These are phyloP conservation scores for Anoura caudifer DNA, from an alignment of 2,113 vertebrate genomes.

Conservation along the genomic window DNA sequence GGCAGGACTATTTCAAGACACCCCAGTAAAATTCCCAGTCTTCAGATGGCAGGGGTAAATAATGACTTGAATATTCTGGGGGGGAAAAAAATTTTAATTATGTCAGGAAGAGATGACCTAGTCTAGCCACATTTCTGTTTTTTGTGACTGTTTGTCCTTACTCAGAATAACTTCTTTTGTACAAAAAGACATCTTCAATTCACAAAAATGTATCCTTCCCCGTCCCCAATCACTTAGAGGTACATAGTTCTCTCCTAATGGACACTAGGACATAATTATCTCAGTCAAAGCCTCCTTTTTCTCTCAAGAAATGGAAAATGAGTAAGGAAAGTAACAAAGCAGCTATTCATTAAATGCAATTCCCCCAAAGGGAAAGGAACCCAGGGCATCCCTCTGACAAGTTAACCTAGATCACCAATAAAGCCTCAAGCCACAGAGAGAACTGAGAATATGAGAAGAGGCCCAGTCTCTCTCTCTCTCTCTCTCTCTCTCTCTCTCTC, in stretches of 20 bases:
- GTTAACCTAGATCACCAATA: background rate
- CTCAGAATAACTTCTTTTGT: background rate
- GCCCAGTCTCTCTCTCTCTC: background rate
- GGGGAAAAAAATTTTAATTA: background rate
- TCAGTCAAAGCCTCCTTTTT: conserved; percentile 12
- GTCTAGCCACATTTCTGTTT: background rate
- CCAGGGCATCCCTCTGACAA: conserved; percentile 24
- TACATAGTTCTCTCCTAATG: background rate
- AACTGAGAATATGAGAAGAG: background rate
- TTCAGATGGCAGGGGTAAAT: background rate
- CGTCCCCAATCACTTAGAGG: background rate
- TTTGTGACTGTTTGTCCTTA: background rate
- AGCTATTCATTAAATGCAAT: conserved; percentile 34
- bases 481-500: too few relatives aligned
- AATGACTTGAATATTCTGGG: conserved; percentile 12
- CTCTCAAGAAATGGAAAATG: conserved; percentile 46
- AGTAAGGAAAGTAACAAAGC: conserved; percentile 43
- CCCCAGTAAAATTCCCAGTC: background rate
- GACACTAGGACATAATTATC: background rate
- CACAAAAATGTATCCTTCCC: background rate
- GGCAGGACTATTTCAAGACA: background rate
- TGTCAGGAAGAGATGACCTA: background rate
- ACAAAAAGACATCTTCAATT: conserved; percentile 36
- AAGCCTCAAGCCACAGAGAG: background rate
- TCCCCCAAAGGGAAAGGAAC: background rate